Evolutionary conservation across 1,140 invertebrate species (phyloP), one percentile per base, ranked within the genome.

Genomic region (Pseudomyrmex gracilis): DNA sequence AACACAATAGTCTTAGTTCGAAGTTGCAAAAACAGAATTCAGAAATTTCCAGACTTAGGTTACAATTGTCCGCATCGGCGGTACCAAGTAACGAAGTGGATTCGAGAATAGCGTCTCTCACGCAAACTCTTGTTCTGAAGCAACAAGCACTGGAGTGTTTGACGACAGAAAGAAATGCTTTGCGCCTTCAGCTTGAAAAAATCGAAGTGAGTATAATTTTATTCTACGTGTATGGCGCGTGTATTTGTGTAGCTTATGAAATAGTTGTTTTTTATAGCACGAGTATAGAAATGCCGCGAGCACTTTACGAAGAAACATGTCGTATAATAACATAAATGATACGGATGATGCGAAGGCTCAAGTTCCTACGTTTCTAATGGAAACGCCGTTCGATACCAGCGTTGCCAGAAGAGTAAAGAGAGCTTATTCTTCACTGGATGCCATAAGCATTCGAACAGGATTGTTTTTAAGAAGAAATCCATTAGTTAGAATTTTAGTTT

Each of bases 401-500:
- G 95, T 98, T 57, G 95, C 97, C 0, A 95, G 97, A 85, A 95
- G 96, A 87, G 97, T 98, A 3, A 98, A 98, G 93, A 95, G 96
- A 89, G 97, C 97, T 34, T 97, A 97, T 89, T 96, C 96, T 45
- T 95, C 95, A 53, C 94, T 98, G 15, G 97, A 98, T 93, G 95
- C 96, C 43, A 96, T 97, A 84, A 97, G 97, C 85, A 95, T 98
- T 64, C 95, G 97, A 74, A 95, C 97, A 22, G 97, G 97, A 17
- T 95, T 97, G 15, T 98, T 98, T 93, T 93, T 98, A 47, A 95
- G 97, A 78, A 94, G 97, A 83, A 97, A 98, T 95, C 97, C 97
- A 5, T 94, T 97, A 74, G 97, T 97, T 53, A 95, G 97, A 85
- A 96, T 98, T 70, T 96, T 97, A 93, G 96, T 98, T 12, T 95